Conservation (phyloP, 2,113 vertebrate genomes). For the Anolis carolinensis region DNA sequence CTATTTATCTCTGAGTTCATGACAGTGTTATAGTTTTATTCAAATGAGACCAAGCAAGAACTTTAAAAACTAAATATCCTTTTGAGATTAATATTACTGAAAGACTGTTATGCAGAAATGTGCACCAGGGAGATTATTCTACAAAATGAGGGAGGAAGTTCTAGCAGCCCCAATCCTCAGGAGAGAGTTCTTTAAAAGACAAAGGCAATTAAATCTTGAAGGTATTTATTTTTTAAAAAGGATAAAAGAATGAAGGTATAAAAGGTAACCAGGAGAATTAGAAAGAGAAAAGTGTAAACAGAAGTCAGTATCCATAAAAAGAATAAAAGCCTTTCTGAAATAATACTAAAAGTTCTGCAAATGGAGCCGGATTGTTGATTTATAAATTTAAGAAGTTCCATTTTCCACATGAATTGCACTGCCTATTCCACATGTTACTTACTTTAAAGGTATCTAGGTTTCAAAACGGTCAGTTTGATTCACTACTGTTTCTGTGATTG, state of each 20-base stretch:
- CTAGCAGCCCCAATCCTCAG: background rate
- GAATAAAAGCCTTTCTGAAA: background rate
- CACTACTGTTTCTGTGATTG: background rate
- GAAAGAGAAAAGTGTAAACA: background rate
- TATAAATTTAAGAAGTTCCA: background rate
- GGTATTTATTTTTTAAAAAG: conserved; percentile 8
- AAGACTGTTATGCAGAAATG: conserved; percentile 26
- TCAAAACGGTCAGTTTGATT: background rate
- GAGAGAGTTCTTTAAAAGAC: background rate
- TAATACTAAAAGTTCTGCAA: background rate
- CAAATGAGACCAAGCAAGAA: conserved; percentile 51
- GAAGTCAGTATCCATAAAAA: background rate
- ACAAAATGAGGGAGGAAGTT: background rate
- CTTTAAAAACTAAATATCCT: conserved; percentile 24
- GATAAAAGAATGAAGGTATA: background rate
- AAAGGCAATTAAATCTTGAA: conserved; percentile 28
- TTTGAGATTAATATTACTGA: conserved; percentile 34
- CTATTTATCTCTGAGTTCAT: conserved; percentile 56
- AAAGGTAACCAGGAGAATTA: conserved; percentile 18
- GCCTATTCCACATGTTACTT: background rate
- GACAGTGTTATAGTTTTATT: conserved; percentile 56
- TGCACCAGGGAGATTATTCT: conserved; percentile 23
- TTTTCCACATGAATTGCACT: background rate
- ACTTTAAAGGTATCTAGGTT: background rate
- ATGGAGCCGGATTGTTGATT: background rate